These are phyloP conservation scores for Acanthaster planci DNA, from an alignment of 35 echinoderm and acorn worm genomes.

Conservation along the genomic window DNA sequence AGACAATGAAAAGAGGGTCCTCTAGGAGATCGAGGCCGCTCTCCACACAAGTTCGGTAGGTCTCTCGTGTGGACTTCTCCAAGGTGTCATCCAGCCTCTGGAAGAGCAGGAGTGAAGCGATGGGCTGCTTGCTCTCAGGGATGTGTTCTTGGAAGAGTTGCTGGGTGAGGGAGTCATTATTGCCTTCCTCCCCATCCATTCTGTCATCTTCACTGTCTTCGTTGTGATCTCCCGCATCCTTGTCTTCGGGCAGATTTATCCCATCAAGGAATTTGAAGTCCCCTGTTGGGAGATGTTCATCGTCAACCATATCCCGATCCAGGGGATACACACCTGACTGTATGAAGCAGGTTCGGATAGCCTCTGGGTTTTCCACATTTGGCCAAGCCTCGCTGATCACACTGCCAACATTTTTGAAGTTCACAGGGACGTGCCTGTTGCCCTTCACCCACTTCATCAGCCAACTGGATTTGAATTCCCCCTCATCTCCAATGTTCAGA, in stretches of 20 bases:
- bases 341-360: constrained; percentile 32
- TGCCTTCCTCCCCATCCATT: not conserved
- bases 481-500: constrained; percentile 5
- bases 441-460: constrained; percentile 26
- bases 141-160: not conserved
- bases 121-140: not conserved
- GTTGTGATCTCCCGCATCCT: not conserved
- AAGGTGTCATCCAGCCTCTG: not conserved
- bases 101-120: constrained; percentile 10
- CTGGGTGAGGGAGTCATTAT: too few species aligned
- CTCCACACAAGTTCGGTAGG: not conserved
- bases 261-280: not conserved
- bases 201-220: not conserved
- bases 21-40: not conserved
- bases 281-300: constrained; percentile 2
- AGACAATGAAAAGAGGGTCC: not conserved
- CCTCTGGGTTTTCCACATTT: constrained; percentile 25
- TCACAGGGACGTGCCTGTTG: constrained; percentile 56
- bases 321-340: constrained; percentile 52
- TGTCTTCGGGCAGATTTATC: not conserved
- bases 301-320: constrained; percentile 29
- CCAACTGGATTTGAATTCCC: constrained; percentile 35
- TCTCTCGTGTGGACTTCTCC: not conserved
- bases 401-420: constrained; percentile 47
- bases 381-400: constrained; percentile 54